Percentiles rank a stretch among this genome's conserved stretches.
Evolutionary conservation across 2,888 invertebrate genomes (phyloP).

Genomic region (Margaritifera margaritifera): DNA sequence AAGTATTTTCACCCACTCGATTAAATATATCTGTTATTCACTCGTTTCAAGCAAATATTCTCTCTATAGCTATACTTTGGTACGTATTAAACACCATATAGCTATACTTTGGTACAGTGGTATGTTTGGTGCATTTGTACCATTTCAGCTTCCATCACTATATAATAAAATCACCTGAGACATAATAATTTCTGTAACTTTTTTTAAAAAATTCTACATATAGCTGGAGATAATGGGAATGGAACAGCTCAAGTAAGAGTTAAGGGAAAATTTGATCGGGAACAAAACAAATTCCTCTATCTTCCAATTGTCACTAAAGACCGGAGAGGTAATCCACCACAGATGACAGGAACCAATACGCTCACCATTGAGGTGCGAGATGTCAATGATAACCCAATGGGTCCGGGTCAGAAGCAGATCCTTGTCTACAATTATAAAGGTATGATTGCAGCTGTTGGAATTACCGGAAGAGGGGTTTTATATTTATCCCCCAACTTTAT

Average conservation of each 20-base stretch:
- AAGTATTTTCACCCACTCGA: too few relatives aligned
- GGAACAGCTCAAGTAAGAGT: slow-evolving; percentile 98
- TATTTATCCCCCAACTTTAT: too few relatives aligned
- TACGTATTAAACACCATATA: too few relatives aligned
- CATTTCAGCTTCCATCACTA: not conserved
- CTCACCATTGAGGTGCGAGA: slow-evolving; percentile 97
- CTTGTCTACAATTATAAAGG: slow-evolving; percentile 97
- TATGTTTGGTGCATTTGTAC: not conserved
- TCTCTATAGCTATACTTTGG: too few relatives aligned
- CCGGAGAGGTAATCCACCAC: slow-evolving; percentile 90
- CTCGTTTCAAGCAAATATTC: too few relatives aligned
- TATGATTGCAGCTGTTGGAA: slow-evolving; percentile 75
- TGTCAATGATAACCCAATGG: slow-evolving; percentile 98
- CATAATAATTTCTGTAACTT: too few relatives aligned
- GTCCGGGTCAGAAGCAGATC: slow-evolving; percentile 95
- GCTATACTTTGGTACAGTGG: not conserved
- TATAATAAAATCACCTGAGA: too few relatives aligned
- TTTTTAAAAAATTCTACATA: not conserved
- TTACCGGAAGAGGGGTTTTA: too few relatives aligned
- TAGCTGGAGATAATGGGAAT: slow-evolving; percentile 72
- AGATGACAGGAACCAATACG: slow-evolving; percentile 91
- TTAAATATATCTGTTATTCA: too few relatives aligned
- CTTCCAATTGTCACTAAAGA: slow-evolving; percentile 98
- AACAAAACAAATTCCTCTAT: slow-evolving; percentile 94
- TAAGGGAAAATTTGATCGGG: slow-evolving; percentile 92